Conservation (phyloP, 1,140 invertebrate genomes). For the Pogonus chalceus region DNA sequence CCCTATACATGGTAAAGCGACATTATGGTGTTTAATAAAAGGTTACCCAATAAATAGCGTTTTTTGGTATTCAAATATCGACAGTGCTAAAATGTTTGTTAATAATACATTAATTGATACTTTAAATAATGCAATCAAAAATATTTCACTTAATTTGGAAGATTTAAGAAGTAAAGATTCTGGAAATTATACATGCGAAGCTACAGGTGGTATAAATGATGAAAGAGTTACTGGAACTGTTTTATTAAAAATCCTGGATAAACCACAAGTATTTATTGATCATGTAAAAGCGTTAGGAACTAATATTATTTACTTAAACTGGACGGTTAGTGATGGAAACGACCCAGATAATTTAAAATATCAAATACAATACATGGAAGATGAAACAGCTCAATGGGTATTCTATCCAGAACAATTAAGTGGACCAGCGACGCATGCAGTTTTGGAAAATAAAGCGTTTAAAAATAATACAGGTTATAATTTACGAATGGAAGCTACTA, state of each 20-base stretch:
- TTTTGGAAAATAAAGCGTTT: slow-evolving; percentile 38
- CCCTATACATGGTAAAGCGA: slow-evolving; percentile 38
- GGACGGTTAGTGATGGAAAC: slow-evolving; percentile 71
- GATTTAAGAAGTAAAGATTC: slow-evolving; percentile 53
- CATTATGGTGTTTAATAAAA: slow-evolving; percentile 44
- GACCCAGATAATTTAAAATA: slow-evolving; percentile 52
- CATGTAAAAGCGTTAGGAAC: slow-evolving; percentile 64
- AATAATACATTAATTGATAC: slow-evolving; percentile 36
- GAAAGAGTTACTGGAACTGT: slow-evolving; percentile 30
- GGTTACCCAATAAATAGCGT: slow-evolving; percentile 48
- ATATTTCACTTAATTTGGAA: slow-evolving; percentile 42
- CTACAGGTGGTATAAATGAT: slow-evolving; percentile 26
- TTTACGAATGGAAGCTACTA: slow-evolving; percentile 42
- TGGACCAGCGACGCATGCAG: slow-evolving; percentile 39
- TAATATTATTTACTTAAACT: slow-evolving; percentile 66
- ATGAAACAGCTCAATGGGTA: slow-evolving; percentile 35
- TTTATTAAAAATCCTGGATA: slow-evolving; percentile 53
- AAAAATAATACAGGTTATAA: slow-evolving; percentile 41
- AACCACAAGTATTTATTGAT: slow-evolving; percentile 60
- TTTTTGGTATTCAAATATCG: slow-evolving; percentile 42
- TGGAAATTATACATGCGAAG: slow-evolving; percentile 50
- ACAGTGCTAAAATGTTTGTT: slow-evolving; percentile 37
- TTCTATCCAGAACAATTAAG: slow-evolving; percentile 39
- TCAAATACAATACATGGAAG: slow-evolving; percentile 50
- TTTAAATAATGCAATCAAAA: slow-evolving; percentile 47